These are phyloP conservation scores for Clarias magur DNA, from an alignment of 2,113 vertebrate genomes.

Conservation along the genomic window DNA sequence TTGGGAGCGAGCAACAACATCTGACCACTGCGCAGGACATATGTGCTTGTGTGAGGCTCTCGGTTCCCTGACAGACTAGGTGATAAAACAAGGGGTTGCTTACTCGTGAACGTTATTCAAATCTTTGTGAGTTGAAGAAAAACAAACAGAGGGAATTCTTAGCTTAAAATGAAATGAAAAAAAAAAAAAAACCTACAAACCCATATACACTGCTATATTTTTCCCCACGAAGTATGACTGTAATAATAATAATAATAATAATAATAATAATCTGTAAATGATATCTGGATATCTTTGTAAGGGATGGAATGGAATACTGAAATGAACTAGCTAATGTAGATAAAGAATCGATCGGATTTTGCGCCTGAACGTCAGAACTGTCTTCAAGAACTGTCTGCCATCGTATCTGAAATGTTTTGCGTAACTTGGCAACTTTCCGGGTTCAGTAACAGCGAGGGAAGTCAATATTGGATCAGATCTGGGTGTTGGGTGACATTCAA, in stretches of 20 bases:
- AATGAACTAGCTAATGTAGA: not conserved
- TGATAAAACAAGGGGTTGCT: not conserved
- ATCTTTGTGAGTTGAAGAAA: not conserved
- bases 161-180: no score
- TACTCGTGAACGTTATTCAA: no score
- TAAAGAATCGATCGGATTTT: not conserved
- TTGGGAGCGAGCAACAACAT: constrained; percentile 1
- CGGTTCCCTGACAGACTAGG: constrained; percentile 21
- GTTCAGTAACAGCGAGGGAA: not conserved
- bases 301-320: not conserved
- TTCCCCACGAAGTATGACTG: not conserved
- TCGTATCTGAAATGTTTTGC: not conserved
- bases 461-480: not conserved
- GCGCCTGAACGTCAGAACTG: not conserved
- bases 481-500: not conserved
- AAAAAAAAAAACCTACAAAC: no score
- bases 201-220: not conserved
- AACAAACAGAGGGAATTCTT: not conserved
- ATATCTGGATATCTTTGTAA: not conserved
- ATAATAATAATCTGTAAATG: not conserved
- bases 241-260: not conserved
- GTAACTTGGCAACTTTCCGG: not conserved
- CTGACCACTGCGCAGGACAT: constrained; percentile 36
- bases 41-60: not conserved
- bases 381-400: not conserved